Percentiles rank a stretch among this genome's conserved stretches.
Conservation (phyloP, 2,113 vertebrate genomes). For the Harpagus bidentatus region DNA sequence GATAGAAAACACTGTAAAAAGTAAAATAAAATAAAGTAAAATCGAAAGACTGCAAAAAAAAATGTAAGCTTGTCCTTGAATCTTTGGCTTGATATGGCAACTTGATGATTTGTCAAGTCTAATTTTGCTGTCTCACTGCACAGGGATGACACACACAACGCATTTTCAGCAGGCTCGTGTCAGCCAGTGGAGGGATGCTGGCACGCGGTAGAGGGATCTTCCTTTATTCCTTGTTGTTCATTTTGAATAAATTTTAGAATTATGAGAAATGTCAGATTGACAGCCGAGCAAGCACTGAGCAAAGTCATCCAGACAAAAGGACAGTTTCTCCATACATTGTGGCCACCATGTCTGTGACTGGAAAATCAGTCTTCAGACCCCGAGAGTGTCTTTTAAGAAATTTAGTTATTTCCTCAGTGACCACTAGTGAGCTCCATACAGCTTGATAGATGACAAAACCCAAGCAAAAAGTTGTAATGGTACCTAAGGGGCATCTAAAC, state of each 20-base stretch:
- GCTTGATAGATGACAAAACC: not conserved
- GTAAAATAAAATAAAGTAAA: not conserved
- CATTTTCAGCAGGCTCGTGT: not conserved
- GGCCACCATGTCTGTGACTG: not conserved
- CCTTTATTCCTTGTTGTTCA: not conserved
- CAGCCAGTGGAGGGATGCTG: not conserved
- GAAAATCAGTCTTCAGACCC: not conserved
- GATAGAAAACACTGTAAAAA: not conserved
- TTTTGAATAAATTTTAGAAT: not conserved
- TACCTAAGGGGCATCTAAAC: not conserved
- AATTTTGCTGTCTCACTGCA: not conserved
- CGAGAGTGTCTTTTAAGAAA: not conserved
- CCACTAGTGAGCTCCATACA: not conserved
- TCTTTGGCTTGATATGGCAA: not conserved
- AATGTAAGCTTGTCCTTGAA: not conserved
- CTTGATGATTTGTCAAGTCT: not conserved
- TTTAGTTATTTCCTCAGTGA: not conserved
- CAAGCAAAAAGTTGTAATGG: not conserved
- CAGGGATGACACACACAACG: not conserved
- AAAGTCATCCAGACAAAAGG: not conserved
- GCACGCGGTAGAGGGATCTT: accelerated
- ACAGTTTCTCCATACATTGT: accelerated
- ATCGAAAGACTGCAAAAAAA: not conserved
- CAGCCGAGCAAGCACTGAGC: not conserved
- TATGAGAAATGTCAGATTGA: not conserved